Evolutionary conservation across 2,797 vertebrate genomes (phyloP).

Genomic region (Pangasius macronema): DNA sequence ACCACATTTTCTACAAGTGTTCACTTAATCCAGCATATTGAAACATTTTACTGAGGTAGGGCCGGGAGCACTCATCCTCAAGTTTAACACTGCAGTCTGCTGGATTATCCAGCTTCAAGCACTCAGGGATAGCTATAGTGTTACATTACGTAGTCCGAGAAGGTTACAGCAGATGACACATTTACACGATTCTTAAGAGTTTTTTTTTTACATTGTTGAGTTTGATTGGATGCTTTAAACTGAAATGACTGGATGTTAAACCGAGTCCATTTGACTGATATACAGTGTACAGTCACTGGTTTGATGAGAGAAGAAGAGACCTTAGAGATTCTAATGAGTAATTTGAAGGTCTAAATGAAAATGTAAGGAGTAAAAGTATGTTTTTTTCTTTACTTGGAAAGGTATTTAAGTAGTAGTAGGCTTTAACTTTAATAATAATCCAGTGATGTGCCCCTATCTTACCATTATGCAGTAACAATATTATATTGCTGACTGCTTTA

Average conservation of each 20-base stretch:
- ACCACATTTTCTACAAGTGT: not conserved
- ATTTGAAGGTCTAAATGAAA: not conserved
- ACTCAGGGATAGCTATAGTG: not conserved
- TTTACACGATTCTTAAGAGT: not conserved
- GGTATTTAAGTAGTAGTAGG: not conserved
- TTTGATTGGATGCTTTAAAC: not conserved
- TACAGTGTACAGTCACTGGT: not conserved
- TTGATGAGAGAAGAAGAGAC: not conserved
- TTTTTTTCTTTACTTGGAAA: not conserved
- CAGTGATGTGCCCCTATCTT: not conserved
- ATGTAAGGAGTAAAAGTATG: not conserved
- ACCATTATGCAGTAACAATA: not conserved
- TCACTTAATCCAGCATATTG: not conserved
- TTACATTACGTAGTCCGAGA: not conserved
- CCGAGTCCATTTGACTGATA: not conserved
- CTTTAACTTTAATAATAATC: not conserved
- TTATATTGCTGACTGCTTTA: not conserved
- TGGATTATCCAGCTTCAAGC: not conserved
- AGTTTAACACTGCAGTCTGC: not conserved
- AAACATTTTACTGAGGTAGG: not conserved
- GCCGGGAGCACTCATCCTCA: not conserved
- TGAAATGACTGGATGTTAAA: not conserved
- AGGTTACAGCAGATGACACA: not conserved
- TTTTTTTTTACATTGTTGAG: not conserved
- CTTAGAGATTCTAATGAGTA: not conserved